A percentile compares a stretch with the other conserved stretches of the same genome.
Conservation (phyloP, 2,113 vertebrate genomes). For the Muntiacus muntjak region DNA sequence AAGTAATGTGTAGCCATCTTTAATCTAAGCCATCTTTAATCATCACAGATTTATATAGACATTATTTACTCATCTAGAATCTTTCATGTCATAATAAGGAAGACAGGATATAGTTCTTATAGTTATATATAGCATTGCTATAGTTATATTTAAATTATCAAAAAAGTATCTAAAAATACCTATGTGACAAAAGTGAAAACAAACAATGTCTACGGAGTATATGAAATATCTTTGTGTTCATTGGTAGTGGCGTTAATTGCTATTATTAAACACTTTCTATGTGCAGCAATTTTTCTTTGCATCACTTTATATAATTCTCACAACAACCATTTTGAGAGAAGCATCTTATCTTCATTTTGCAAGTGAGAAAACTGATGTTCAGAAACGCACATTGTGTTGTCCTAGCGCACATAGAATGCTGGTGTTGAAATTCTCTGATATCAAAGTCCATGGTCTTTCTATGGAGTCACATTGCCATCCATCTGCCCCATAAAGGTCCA, state of each 20-base stretch:
- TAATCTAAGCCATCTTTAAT: neutral
- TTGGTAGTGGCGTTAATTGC: neutral
- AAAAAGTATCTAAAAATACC: neutral
- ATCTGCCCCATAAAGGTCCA: accelerated
- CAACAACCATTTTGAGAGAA: neutral
- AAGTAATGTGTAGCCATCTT: neutral
- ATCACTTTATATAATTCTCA: neutral
- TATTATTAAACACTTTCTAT: neutral
- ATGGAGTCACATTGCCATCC: neutral
- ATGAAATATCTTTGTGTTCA: neutral
- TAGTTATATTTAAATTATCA: neutral
- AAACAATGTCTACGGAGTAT: neutral
- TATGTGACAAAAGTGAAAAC: neutral
- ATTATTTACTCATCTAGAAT: neutral
- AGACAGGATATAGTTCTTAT: neutral
- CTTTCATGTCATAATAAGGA: neutral
- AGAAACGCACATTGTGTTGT: neutral
- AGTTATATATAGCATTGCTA: neutral
- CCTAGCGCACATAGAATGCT: neutral
- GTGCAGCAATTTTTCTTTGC: neutral
- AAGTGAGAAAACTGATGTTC: neutral
- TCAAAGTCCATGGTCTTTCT: accelerated
- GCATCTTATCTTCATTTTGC: neutral
- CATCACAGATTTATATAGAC: neutral
- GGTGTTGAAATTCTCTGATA: neutral